Conservation (phyloP, 2,888 invertebrate species). For the Chaetogeoica ovagalla region DNA sequence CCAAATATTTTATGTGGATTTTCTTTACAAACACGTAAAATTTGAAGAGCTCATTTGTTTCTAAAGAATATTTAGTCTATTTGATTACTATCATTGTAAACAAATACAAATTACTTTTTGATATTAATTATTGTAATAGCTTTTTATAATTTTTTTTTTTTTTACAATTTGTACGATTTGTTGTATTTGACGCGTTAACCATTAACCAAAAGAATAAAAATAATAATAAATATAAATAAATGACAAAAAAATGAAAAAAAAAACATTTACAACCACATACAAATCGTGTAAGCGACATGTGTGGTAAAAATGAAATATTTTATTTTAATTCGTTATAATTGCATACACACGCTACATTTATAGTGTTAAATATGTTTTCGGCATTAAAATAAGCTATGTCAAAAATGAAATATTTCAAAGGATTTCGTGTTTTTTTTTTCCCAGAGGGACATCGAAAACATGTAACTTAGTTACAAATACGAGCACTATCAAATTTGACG, state of each 20-base stretch:
- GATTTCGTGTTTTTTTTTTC: constrained; percentile 27
- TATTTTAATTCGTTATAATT: constrained; percentile 39
- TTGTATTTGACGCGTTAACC: background rate
- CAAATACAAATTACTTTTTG: background rate
- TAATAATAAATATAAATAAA: background rate
- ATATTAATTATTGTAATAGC: background rate
- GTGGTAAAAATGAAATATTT: constrained; percentile 23
- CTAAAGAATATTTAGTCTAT: no score
- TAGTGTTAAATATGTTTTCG: constrained; percentile 41
- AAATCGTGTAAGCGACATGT: background rate
- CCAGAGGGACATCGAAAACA: constrained; percentile 2
- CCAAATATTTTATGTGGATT: no score
- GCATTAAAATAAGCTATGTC: constrained; percentile 30
- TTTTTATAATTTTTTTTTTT: background rate
- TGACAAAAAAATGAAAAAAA: no score
- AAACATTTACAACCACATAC: background rate
- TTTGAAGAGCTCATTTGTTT: no score
- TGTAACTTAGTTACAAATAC: constrained; percentile 1
- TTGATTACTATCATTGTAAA: background rate
- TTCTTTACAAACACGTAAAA: no score
- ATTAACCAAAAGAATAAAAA: background rate
- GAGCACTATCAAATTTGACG: constrained; percentile 15
- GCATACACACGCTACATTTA: constrained; percentile 39
- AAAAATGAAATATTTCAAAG: constrained; percentile 27
- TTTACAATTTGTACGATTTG: background rate